phyloP scores from a whole-genome alignment of 1,140 invertebrate genomes.

The Leucophenga varia region DNA sequence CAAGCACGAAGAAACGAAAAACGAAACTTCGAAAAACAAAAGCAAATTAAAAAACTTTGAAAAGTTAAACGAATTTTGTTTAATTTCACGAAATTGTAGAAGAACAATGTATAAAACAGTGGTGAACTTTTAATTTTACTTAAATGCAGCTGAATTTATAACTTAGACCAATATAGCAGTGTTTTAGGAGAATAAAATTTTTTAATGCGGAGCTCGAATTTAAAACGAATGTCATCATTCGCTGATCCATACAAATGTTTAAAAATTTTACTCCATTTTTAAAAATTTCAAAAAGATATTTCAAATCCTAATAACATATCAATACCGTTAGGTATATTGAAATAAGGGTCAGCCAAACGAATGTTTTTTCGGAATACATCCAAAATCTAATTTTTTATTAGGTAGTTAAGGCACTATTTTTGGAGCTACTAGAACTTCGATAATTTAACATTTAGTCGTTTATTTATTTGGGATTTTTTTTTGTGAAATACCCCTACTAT shows the following conservation, averaged over 20 bases:
- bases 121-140: too few relatives aligned
- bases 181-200: slow-evolving; percentile 15
- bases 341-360: slow-evolving; percentile 33
- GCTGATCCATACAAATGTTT: too few relatives aligned
- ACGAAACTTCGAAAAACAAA: too few relatives aligned
- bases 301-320: slow-evolving; percentile 31
- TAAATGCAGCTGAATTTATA: slow-evolving; percentile 4
- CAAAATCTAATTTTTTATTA: neutral
- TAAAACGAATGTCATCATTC: slow-evolving; percentile 25
- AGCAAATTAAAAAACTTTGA: too few relatives aligned
- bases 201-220: too few relatives aligned
- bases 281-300: slow-evolving; percentile 19
- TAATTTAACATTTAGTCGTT: neutral
- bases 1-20: too few relatives aligned
- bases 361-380: slow-evolving; percentile 5
- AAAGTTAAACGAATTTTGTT: too few relatives aligned
- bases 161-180: slow-evolving; percentile 7
- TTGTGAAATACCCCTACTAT: neutral
- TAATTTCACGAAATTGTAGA: too few relatives aligned
- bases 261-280: neutral
- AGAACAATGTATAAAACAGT: too few relatives aligned
- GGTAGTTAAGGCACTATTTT: slow-evolving; percentile 1
- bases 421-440: neutral
- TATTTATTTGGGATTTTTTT: neutral
- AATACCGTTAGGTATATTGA: slow-evolving; percentile 22